phyloP scores from a whole-genome alignment of 2,888 invertebrate species.

The Oasisia sp. region DNA sequence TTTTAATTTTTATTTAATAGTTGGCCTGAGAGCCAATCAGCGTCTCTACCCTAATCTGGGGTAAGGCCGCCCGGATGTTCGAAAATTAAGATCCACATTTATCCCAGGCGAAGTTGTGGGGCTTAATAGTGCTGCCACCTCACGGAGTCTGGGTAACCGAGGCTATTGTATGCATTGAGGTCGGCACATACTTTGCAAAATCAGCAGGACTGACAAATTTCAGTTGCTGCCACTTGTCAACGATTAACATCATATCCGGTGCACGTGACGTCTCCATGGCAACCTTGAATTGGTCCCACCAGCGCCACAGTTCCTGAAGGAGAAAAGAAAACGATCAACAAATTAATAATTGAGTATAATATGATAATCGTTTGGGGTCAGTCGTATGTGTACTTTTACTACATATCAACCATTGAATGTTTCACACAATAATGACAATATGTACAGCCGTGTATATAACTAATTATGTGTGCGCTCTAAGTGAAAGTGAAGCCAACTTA shows the following conservation, averaged over 20 bases:
- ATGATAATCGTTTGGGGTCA: not conserved
- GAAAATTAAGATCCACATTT: too few species aligned
- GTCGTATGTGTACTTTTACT: not conserved
- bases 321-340: not conserved
- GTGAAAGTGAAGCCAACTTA: too few species aligned
- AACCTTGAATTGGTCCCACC: slow-evolving; percentile 62
- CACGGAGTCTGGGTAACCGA: too few species aligned
- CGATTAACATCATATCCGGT: slow-evolving; percentile 60
- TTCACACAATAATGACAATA: not conserved
- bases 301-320: slow-evolving; percentile 59
- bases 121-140: too few species aligned
- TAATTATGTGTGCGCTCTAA: not conserved
- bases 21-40: too few species aligned
- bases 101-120: too few species aligned
- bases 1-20: too few species aligned
- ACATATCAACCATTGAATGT: not conserved
- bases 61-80: too few species aligned
- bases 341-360: not conserved
- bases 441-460: not conserved
- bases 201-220: slow-evolving; percentile 60
- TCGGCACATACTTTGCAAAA: slow-evolving; percentile 55
- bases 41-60: too few species aligned
- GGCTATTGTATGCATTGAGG: too few species aligned
- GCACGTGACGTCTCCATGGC: slow-evolving; percentile 56
- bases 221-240: slow-evolving; percentile 63